Conservation (phyloP, 2,888 invertebrate genomes). For the Caenorhabditis becei region DNA sequence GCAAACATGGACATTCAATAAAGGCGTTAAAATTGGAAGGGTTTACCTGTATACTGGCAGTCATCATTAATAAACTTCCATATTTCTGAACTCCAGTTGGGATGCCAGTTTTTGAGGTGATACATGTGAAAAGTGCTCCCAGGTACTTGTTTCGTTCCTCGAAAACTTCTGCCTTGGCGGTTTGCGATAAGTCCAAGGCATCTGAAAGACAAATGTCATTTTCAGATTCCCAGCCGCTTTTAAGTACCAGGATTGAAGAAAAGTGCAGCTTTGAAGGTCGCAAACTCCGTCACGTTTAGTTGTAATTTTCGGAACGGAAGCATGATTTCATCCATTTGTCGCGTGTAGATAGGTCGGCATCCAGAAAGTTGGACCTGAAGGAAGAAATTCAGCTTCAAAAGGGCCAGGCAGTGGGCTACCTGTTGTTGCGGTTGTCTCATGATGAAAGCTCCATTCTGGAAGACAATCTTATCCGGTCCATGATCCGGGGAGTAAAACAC, state of each 20-base stretch:
- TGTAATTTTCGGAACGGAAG: constrained; percentile 76
- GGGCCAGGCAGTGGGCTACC: constrained; percentile 25
- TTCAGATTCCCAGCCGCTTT: background rate
- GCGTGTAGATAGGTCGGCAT: constrained; percentile 80
- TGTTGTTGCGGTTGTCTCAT: constrained; percentile 79
- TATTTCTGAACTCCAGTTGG: constrained; percentile 74
- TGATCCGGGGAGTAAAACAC: constrained; percentile 80
- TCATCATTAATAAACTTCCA: constrained; percentile 76
- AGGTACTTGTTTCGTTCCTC: constrained; percentile 80
- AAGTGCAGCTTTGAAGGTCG: constrained; percentile 79
- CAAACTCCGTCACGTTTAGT: constrained; percentile 77
- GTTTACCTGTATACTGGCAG: constrained; percentile 75
- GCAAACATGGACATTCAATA: constrained; percentile 62
- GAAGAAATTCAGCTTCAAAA: background rate
- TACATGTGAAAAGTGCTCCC: constrained; percentile 77
- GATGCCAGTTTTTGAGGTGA: constrained; percentile 70
- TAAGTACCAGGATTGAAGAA: constrained; percentile 80
- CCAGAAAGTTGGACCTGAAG: constrained; percentile 78
- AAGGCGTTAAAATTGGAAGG: too few relatives aligned
- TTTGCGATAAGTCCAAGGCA: constrained; percentile 76
- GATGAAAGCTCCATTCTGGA: constrained; percentile 80
- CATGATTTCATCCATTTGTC: constrained; percentile 82
- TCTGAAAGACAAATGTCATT: constrained; percentile 64
- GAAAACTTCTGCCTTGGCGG: constrained; percentile 75
- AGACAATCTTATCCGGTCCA: constrained; percentile 81